Base-by-base conservation (phyloP, 2,888 invertebrate genomes). In the Drosophila formosana region DNA sequence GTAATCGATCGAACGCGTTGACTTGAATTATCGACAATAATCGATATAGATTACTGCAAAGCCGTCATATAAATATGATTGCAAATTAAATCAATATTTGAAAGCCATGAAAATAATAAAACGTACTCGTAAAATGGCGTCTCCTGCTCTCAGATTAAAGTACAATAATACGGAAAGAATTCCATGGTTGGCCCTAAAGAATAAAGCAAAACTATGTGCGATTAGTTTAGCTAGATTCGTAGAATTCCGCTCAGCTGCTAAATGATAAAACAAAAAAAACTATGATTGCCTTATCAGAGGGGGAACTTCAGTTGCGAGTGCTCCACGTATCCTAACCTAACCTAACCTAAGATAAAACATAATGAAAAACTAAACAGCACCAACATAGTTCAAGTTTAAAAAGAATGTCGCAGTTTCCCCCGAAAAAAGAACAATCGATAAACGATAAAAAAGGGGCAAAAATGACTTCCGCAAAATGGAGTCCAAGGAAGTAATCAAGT, bases 381-480 rank as follows among this genome's bases (percentile, higher is more conserved):
- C 9, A n/a, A n/a, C 11, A 34, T 34, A 34, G 11, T 37, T 11
- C 4, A 2, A 37, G 11, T 37, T 28, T 46, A 45, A 23, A 18
- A 32, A 34, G 11, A 23, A 34, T 11, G 11, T 41, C 39, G n/a
- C 25, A 39, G 26, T 7, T 8, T 5, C 3, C 4, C n/a, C 52
- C 39, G 4, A 7, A 7, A 18, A 1, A 13, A 32, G 53, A 26
- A 62, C 63, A 77, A 72, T 77, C 67, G 66, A 75, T 77, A 77
- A 66, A 53, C 66, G 45, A 72, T 50, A 56, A 60, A 61, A 65
- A 65, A 57, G 25, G 26, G 39, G 25, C 37, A 23, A 4, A 57
- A 56, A 66, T 53, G 47, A 67, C 67, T 78, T 75, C 67, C 63
- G 68, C 60, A 49, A 75, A 66, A 39, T 41, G 32, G 9, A 50